A percentile compares a stretch with the other conserved stretches of the same genome.
phyloP scores from a whole-genome alignment of 2,113 vertebrate species.

The Ageneiosus marmoratus region DNA sequence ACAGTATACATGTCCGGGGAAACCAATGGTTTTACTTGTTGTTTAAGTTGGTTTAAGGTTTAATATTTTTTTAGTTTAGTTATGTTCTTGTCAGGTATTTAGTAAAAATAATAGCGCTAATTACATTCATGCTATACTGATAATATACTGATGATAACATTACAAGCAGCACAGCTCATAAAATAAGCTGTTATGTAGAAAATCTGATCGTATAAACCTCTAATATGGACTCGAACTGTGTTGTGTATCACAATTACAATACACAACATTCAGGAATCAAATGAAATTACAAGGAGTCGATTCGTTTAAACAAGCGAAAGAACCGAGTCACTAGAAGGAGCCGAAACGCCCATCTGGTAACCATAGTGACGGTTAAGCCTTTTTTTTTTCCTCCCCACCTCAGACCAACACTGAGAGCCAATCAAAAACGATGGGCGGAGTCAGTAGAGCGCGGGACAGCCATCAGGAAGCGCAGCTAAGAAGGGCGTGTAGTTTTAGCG shows the following conservation, averaged over 20 bases:
- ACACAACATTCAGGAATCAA: background rate
- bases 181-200: background rate
- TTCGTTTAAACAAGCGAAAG: background rate
- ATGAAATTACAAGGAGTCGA: background rate
- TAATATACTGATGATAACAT: background rate
- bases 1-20: background rate
- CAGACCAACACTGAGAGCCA: background rate
- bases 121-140: background rate
- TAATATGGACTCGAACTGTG: background rate
- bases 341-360: background rate
- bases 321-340: background rate
- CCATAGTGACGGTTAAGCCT: background rate
- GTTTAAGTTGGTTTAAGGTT: background rate
- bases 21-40: background rate
- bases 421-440: background rate
- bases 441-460: slow-evolving; percentile 11
- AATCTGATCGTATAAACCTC: background rate
- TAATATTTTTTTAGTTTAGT: background rate
- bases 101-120: background rate
- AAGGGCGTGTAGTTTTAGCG: slow-evolving; percentile 53
- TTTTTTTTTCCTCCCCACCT: too few relatives aligned
- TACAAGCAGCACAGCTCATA: background rate
- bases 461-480: slow-evolving; percentile 55
- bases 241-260: too few relatives aligned
- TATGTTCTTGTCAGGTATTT: background rate